phyloP scores from a whole-genome alignment of 1,140 invertebrate genomes.

The Dendrolimus punctatus region DNA sequence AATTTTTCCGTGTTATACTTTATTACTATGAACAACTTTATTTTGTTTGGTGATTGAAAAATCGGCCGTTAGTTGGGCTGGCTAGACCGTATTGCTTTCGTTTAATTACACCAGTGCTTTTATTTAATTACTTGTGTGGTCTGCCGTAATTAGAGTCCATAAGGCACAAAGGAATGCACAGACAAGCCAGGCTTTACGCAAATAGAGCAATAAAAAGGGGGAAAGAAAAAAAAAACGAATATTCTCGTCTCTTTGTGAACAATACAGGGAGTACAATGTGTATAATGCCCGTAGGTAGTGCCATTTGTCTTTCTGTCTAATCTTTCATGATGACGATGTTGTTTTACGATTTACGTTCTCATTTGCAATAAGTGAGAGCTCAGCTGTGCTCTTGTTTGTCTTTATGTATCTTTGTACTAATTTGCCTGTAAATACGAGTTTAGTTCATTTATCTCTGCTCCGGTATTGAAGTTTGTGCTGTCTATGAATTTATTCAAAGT shows the following conservation, averaged over 20 bases:
- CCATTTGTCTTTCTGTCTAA: conserved; percentile 50
- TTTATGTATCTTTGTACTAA: no score
- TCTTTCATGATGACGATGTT: conserved; percentile 48
- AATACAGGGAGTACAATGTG: conserved; percentile 33
- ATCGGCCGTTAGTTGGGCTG: no score
- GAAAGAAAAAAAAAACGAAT: conserved; percentile 32
- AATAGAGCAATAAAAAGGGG: conserved; percentile 44
- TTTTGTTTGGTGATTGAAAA: no score
- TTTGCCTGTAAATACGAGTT: no score
- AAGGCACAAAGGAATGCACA: conserved; percentile 28
- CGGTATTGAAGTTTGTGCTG: no score
- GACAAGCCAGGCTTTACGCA: conserved; percentile 31
- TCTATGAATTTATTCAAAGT: no score
- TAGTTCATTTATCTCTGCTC: no score
- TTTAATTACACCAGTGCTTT: conserved; percentile 60
- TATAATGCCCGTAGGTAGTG: conserved; percentile 28
- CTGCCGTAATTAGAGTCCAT: conserved; percentile 43
- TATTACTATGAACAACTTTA: no score
- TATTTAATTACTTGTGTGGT: conserved; percentile 60
- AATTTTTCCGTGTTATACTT: no score
- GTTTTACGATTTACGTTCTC: conserved; percentile 39
- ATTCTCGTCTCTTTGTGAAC: conserved; percentile 35
- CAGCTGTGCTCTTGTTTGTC: conserved; percentile 4
- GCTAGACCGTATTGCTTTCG: conserved; percentile 17
- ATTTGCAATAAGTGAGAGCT: conserved; percentile 29